Evolutionary conservation across 2,888 invertebrate species (phyloP), one percentile per base, ranked within the genome.

Genomic region (Euplagia quadripunctaria): DNA sequence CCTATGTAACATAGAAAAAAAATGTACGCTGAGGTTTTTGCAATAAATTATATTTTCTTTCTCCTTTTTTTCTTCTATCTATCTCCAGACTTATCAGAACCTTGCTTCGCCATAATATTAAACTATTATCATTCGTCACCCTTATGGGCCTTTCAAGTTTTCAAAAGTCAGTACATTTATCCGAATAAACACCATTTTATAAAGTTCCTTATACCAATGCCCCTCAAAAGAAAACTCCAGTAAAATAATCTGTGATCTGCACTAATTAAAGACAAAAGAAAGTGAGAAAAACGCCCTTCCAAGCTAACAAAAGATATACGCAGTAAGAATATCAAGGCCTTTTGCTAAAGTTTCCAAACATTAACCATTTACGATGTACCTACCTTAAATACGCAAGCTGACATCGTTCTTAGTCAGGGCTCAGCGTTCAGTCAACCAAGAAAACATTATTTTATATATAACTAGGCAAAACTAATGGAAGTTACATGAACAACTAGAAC

Each of bases 331-430:
- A 70, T 72, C n/a, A 31, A 70, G 55, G 41, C 55, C 67, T 64
- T n/a, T 71, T 65, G 68, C 51, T 61, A 64, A 74, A 76, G 73
- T 71, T 66, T 71, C 12, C 64, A 42, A 67, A 73, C 41, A 52
- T 69, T 75, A 49, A n/a, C 64, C 31, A 16, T 31, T 49, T 49
- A 49, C 16, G 8, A 20, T 73, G 78, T 76, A 63, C 61, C 41
- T 43, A 31, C 8, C 42, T 77, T 63, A 77, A 73, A 80, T 77
- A 79, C 73, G 70, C 76, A 74, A 82, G 82, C n/a, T 72, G 71
- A 12, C 70, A 64, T 82, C 64, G 67, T 61, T 20, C 46, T n/a
- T 14, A 70, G 14, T 16, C 49, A n/a, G 17, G 16, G 46, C 58
- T 42, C 51, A 64, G 51, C 11, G 17, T 16, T 51, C 51, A 64